Evolutionary conservation across 2,113 vertebrate genomes (phyloP), one percentile per base, ranked within the genome.

Genomic region (Solea solea): DNA sequence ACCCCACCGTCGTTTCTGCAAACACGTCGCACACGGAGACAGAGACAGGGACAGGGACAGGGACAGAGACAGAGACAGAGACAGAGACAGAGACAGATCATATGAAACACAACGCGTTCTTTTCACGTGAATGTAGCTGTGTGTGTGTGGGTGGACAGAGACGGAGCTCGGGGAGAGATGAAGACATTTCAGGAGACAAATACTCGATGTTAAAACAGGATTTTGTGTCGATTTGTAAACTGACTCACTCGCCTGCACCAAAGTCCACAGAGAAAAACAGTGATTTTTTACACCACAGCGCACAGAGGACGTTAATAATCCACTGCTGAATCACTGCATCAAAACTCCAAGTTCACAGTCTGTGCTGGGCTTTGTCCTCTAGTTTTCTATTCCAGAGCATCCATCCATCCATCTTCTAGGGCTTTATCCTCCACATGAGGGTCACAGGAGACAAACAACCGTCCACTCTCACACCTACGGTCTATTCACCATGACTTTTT

Each of bases 101-200:
- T n/a, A n/a, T n/a, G n/a, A n/a, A n/a, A 78, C 81, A 76, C 78
- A 83, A 76, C 84, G 83, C 64, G 72, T 83, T 84, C 54, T 85
- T 70, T 79, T 81, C 5, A 21, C 52, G 57, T 52, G 77, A 81
- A 82, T 56, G 73, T 69, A 79, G 64, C 25, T 57, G 67, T 65
- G 88, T 90, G 81, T 85, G 88, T 51, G 21, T 21, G 21, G 21
- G 21, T 21, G 21, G 21, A 21, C 21, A 77, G 68, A 82, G 44
- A 74, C 79, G 85, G 78, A 49, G 73, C 74, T 64, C 27, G 39
- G 54, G 61, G 52, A 73, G 60, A 74, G 58, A 86, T 85, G 78
- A 82, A 81, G 46, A 76, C 52, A 68, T 79, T 64, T 63, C 54
- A 70, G 70, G 40, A 87, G 63, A 76, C 57, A 58, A 78, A 86